These are phyloP conservation scores for Drosophila kanekoi DNA, from an alignment of 2,888 invertebrate species.

Conservation along the genomic window DNA sequence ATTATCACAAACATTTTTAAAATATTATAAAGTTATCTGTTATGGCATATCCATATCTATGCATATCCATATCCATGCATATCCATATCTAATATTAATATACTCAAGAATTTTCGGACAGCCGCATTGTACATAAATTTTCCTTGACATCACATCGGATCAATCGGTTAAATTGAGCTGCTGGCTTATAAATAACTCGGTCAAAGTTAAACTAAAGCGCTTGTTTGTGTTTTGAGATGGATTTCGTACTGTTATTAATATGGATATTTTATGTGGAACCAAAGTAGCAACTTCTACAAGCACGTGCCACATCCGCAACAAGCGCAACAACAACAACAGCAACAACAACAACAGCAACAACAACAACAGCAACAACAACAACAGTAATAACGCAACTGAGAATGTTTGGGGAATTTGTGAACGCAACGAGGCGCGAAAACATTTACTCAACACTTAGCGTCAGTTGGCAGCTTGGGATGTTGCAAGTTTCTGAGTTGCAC, in stretches of 20 bases:
- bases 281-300: slow-evolving; percentile 43
- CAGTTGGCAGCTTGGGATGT: slow-evolving; percentile 63
- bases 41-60: no score
- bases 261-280: slow-evolving; percentile 21
- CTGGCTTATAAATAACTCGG: slow-evolving; percentile 6
- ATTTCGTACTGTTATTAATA: slow-evolving; percentile 42
- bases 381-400: slow-evolving; percentile 18
- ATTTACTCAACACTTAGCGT: slow-evolving; percentile 79
- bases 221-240: slow-evolving; percentile 11
- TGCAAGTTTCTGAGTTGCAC: slow-evolving; percentile 46
- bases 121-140: no score
- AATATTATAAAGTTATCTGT: no score
- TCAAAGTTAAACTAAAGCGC: slow-evolving; percentile 7
- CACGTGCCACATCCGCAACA: slow-evolving; percentile 63
- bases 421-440: slow-evolving; percentile 79
- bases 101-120: no score
- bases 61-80: no score
- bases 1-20: no score
- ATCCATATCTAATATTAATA: no score
- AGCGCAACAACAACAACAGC: slow-evolving; percentile 18
- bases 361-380: slow-evolving; percentile 26
- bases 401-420: slow-evolving; percentile 72
- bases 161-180: slow-evolving; percentile 16
- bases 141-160: not conserved
- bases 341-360: slow-evolving; percentile 22